phyloP scores from a whole-genome alignment of 1,140 invertebrate genomes.

The Pogonus chalceus region DNA sequence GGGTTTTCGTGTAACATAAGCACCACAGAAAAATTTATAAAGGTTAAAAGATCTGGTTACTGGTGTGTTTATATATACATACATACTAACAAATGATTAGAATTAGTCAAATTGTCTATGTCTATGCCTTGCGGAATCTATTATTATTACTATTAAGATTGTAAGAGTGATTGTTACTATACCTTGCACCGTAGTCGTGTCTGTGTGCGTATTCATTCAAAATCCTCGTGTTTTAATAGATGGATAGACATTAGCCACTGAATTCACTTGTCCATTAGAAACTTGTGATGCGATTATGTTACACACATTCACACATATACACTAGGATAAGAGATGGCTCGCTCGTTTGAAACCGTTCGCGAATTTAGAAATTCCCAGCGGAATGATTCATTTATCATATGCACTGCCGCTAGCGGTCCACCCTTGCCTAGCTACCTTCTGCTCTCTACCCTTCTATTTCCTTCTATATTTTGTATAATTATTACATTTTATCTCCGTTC shows the following conservation, averaged over 20 bases:
- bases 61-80: no score
- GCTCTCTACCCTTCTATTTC: not conserved
- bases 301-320: not conserved
- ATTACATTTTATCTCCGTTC: not conserved
- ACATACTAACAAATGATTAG: no score
- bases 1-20: no score
- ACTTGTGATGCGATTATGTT: conserved; percentile 5
- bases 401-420: not conserved
- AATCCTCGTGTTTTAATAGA: conserved; percentile 1
- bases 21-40: no score
- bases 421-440: not conserved
- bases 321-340: not conserved
- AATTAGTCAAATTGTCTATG: no score
- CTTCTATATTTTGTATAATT: not conserved
- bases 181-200: conserved; percentile 23
- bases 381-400: conserved; percentile 6
- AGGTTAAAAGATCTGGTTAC: no score
- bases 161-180: conserved; percentile 14
- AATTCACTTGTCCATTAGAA: not conserved
- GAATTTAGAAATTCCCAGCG: not conserved
- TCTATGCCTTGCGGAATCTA: no score
- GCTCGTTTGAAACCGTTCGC: not conserved
- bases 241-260: not conserved
- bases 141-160: no score
- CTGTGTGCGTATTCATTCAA: conserved; percentile 4